phyloP scores from a whole-genome alignment of 35 echinoderm and acorn worm genomes.

The Heliocidaris tuberculata region DNA sequence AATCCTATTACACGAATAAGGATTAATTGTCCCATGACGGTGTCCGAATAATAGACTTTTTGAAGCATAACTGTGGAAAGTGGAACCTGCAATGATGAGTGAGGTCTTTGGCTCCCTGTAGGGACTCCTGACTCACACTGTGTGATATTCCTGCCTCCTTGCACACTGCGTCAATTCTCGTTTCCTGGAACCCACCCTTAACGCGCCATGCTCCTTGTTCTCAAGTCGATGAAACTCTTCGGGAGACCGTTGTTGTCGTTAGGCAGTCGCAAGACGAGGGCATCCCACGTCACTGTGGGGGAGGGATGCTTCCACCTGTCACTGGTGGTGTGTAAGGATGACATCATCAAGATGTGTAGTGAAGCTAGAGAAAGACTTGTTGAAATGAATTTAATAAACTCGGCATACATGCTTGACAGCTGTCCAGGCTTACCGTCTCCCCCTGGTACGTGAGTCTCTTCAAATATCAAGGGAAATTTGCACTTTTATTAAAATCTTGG shows the following conservation, averaged over 20 bases:
- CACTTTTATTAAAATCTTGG: background rate
- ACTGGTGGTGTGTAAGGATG: background rate
- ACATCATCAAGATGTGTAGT: background rate
- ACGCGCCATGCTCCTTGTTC: background rate
- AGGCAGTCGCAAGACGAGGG: background rate
- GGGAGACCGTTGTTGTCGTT: conserved; percentile 18
- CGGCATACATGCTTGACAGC: background rate
- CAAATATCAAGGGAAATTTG: background rate
- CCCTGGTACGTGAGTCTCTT: background rate
- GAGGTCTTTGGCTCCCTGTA: background rate
- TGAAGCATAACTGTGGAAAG: background rate
- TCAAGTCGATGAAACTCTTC: conserved; percentile 29
- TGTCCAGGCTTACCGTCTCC: background rate
- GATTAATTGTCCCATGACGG: background rate
- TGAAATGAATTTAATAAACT: conserved; percentile 30
- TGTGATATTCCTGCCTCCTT: background rate
- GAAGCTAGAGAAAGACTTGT: conserved; percentile 24
- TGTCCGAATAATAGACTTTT: background rate
- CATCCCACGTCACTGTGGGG: background rate
- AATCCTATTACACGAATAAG: background rate
- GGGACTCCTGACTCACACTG: conserved; percentile 1
- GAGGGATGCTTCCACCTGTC: background rate
- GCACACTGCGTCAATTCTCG: background rate
- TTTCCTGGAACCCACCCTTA: background rate
- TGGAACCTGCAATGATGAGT: background rate